Evolutionary conservation across 2,113 vertebrate genomes (phyloP).

Genomic region (Scophthalmus maximus): DNA sequence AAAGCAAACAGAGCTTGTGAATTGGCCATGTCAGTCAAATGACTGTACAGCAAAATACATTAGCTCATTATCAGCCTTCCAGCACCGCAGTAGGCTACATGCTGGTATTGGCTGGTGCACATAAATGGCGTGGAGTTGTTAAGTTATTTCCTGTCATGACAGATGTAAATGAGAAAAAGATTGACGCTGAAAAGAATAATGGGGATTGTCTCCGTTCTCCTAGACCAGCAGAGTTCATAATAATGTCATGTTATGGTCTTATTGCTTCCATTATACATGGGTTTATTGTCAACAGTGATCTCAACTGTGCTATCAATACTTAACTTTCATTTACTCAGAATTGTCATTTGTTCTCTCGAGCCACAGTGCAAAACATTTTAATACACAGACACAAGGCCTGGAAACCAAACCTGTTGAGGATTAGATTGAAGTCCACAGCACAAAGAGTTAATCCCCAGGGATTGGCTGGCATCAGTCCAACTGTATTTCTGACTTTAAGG

Average conservation of each 20-base stretch:
- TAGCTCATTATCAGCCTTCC: constrained; percentile 63
- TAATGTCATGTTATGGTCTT: constrained; percentile 67
- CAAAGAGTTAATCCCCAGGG: constrained; percentile 45
- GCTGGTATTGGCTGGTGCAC: constrained; percentile 47
- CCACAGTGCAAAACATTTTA: constrained; percentile 60
- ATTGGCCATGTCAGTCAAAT: constrained; percentile 68
- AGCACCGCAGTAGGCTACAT: constrained; percentile 36
- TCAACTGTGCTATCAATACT: constrained; percentile 67
- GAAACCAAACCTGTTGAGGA: constrained; percentile 59
- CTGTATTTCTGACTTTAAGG: constrained; percentile 48
- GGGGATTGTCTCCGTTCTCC: constrained; percentile 17
- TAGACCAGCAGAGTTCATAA: constrained; percentile 19
- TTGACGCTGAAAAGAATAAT: constrained; percentile 26
- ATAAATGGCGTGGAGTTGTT: constrained; percentile 39
- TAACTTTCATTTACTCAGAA: constrained; percentile 65
- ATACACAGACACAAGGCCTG: constrained; percentile 41
- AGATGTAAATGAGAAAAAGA: constrained; percentile 32
- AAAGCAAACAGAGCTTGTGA: constrained; percentile 64
- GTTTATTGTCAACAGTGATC: constrained; percentile 65
- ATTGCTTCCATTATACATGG: constrained; percentile 57
- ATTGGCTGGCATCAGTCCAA: constrained; percentile 58
- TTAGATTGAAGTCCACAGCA: constrained; percentile 59
- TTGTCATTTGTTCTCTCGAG: constrained; percentile 57
- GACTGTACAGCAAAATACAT: constrained; percentile 48
- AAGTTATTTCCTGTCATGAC: constrained; percentile 28